Conservation (phyloP, 2,113 vertebrate genomes). For the Pseudopipra pipra region DNA sequence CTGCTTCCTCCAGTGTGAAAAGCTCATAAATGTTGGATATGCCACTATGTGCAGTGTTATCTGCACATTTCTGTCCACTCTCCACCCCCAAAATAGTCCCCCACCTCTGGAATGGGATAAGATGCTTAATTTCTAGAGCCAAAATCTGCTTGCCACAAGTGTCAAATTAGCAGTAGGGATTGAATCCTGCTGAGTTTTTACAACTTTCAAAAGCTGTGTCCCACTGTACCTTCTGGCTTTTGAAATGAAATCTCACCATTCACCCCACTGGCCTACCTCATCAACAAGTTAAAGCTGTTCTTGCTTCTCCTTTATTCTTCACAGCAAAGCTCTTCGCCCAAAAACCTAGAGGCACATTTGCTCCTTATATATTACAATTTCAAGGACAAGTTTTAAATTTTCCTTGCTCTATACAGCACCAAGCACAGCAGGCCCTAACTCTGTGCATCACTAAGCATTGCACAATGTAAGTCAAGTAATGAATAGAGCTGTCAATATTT, state of each 20-base stretch:
- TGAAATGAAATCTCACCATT: background rate
- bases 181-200: background rate
- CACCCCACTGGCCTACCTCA: background rate
- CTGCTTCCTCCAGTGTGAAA: background rate
- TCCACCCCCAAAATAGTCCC: background rate
- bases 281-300: background rate
- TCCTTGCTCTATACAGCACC: background rate
- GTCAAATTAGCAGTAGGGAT: background rate
- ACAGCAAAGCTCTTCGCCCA: background rate
- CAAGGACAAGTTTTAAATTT: background rate
- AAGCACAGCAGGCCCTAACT: background rate
- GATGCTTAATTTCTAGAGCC: background rate
- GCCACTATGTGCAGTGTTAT: background rate
- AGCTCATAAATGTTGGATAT: background rate
- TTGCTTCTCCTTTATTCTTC: background rate
- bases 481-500: constrained; percentile 19
- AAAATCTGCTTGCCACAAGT: background rate
- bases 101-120: background rate
- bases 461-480: background rate
- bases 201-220: background rate
- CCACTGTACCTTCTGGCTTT: background rate
- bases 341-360: background rate
- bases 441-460: background rate
- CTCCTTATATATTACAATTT: background rate
- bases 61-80: background rate